phyloP scores from a whole-genome alignment of 2,888 invertebrate species.

The Xiphydria camelus region DNA sequence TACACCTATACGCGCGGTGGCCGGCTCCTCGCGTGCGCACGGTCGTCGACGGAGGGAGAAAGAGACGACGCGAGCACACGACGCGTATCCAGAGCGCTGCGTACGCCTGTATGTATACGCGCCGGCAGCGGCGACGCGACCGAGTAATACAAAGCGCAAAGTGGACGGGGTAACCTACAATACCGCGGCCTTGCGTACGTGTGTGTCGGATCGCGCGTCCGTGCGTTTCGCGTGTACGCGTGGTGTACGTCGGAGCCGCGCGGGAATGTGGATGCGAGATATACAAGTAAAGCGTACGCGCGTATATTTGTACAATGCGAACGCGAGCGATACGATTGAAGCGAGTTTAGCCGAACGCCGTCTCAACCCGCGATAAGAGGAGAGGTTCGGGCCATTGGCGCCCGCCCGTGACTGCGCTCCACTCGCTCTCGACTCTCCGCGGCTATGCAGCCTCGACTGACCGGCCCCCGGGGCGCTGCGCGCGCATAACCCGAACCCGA shows the following conservation, averaged over 20 bases:
- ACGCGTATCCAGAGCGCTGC: slow-evolving; percentile 7
- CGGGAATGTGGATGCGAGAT: not conserved
- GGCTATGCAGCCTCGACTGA: too few species aligned
- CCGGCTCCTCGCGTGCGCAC: not conserved
- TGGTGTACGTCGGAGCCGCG: not conserved
- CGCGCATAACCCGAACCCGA: too few species aligned
- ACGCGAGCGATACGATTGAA: slow-evolving; percentile 21
- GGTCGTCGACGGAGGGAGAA: not conserved
- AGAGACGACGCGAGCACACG: slow-evolving; percentile 6
- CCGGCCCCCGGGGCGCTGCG: too few species aligned
- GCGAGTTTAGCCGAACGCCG: slow-evolving; percentile 27
- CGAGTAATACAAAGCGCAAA: not conserved
- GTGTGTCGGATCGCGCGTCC: too few species aligned
- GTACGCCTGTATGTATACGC: not conserved
- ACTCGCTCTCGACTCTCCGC: too few species aligned
- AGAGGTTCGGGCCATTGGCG: slow-evolving; percentile 28
- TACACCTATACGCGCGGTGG: not conserved
- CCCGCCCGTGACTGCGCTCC: slow-evolving; percentile 15
- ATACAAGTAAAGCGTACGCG: not conserved
- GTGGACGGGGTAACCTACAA: slow-evolving; percentile 5
- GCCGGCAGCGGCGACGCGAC: not conserved
- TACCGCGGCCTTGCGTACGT: slow-evolving; percentile 2
- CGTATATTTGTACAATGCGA: slow-evolving; percentile 13
- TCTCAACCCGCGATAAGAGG: slow-evolving; percentile 30
- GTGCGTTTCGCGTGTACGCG: not conserved